Percentiles rank a stretch among this genome's conserved stretches.
Conservation (phyloP, 2,113 vertebrate genomes). For the Grammomys surdaster region DNA sequence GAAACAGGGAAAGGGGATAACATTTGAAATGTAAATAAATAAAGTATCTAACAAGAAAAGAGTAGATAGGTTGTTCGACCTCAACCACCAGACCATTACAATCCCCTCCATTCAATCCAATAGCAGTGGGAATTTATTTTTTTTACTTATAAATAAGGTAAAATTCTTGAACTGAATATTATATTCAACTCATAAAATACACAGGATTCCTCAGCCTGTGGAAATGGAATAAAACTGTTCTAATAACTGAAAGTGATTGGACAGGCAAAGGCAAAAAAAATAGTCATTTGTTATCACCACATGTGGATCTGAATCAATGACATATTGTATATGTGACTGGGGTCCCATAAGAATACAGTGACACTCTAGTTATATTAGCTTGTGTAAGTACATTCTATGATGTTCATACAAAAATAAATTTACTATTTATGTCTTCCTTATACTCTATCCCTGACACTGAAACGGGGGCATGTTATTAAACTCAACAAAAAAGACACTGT, state of each 20-base stretch:
- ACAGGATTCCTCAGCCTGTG: background rate
- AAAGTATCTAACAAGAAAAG: background rate
- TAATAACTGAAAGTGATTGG: background rate
- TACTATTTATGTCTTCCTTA: background rate
- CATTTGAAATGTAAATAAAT: too few relatives aligned
- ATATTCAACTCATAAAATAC: constrained; percentile 35
- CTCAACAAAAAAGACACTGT: background rate
- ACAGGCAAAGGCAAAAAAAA: constrained; percentile 7
- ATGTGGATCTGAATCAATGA: background rate
- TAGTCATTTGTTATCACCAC: background rate
- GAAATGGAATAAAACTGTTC: constrained; percentile 25
- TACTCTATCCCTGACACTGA: background rate
- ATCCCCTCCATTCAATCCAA: background rate
- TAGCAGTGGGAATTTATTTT: background rate
- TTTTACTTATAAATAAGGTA: background rate
- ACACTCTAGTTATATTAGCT: background rate
- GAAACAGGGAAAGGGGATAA: too few relatives aligned
- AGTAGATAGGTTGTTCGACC: background rate
- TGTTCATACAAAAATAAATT: background rate
- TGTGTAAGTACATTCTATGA: background rate
- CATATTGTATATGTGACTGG: background rate
- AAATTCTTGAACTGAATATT: background rate
- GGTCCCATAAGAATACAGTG: background rate
- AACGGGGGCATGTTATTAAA: background rate
- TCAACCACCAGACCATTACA: background rate